A percentile compares a stretch with the other conserved stretches of the same genome.
These are phyloP conservation scores for Octopus bimaculoides DNA, from an alignment of 1,140 invertebrate genomes.

Conservation along the genomic window DNA sequence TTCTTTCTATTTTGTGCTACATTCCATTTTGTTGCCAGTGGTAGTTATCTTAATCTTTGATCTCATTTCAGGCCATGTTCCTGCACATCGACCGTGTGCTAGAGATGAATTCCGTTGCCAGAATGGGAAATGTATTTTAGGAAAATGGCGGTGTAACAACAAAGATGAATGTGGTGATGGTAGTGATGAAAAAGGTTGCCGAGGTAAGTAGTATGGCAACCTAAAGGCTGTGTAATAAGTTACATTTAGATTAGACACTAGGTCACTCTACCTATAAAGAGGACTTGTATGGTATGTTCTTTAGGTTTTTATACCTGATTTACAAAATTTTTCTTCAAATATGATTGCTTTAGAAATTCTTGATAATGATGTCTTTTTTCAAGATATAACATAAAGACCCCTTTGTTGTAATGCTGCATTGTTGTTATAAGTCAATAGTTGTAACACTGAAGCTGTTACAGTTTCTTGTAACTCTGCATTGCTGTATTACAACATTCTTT, in stretches of 20 bases:
- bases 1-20: too few species aligned
- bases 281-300: too few species aligned
- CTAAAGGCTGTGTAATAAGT: too few species aligned
- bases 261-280: too few species aligned
- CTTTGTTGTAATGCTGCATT: neutral
- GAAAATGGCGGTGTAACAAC: conserved; percentile 36
- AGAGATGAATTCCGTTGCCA: conserved; percentile 22
- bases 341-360: too few species aligned
- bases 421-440: neutral
- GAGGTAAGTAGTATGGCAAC: neutral
- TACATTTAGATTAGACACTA: too few species aligned
- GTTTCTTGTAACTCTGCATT: neutral
- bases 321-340: too few species aligned
- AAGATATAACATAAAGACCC: neutral
- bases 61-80: conserved; percentile 15
- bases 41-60: neutral
- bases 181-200: conserved; percentile 28
- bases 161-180: conserved; percentile 31
- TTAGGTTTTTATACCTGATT: too few species aligned
- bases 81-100: conserved; percentile 12
- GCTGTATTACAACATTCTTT: neutral
- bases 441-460: neutral
- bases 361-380: too few species aligned
- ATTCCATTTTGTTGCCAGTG: too few species aligned
- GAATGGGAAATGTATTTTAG: conserved; percentile 30